Evolutionary conservation across 2,888 invertebrate species (phyloP).

Genomic region (Steinernema carpocapsae): DNA sequence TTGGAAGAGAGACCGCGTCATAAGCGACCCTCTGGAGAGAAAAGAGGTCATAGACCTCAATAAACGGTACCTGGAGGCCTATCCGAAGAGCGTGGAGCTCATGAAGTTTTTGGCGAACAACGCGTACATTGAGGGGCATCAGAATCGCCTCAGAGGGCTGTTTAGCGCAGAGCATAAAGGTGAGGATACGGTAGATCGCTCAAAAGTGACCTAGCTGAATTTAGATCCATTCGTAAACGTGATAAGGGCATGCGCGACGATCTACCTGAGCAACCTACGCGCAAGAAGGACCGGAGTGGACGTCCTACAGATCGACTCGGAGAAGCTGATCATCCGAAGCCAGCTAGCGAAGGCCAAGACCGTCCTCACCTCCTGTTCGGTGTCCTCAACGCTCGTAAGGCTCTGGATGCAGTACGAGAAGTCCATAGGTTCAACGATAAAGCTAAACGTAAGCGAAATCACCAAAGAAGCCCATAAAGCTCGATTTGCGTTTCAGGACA

Average conservation of each 20-base stretch:
- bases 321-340: not conserved
- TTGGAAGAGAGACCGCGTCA: not conserved
- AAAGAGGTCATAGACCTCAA: not conserved
- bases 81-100: not conserved
- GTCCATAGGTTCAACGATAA: not conserved
- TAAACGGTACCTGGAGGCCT: not conserved
- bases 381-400: not conserved
- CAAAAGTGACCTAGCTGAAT: not conserved
- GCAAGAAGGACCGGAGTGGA: not conserved
- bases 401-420: not conserved
- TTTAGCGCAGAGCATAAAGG: not conserved
- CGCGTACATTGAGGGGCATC: not conserved
- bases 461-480: not conserved
- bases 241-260: not conserved
- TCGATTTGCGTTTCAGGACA: not conserved
- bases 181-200: not conserved
- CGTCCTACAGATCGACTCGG: not conserved
- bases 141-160: not conserved
- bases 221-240: conserved; percentile 23
- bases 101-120: conserved; percentile 22
- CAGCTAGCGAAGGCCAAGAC: not conserved
- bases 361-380: not conserved
- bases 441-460: not conserved
- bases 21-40: not conserved
- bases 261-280: conserved; percentile 2